phyloP scores from a whole-genome alignment of 1,140 invertebrate species.

The Caenorhabditis remanei region DNA sequence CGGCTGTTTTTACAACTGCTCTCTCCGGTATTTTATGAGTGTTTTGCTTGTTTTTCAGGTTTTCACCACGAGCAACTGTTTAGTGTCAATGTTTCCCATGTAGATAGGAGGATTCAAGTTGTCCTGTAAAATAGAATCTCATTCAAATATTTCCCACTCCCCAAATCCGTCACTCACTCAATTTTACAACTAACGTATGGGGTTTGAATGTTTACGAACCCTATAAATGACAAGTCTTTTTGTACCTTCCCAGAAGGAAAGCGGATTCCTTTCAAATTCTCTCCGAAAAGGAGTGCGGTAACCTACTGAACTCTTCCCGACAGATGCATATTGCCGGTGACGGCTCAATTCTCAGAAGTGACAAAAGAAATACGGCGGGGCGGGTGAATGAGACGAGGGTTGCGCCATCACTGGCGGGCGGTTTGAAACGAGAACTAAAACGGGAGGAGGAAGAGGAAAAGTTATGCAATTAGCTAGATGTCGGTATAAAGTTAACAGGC shows the following conservation, averaged over 20 bases:
- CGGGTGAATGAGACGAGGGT: neutral
- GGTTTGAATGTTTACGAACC: no score
- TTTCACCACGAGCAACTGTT: no score
- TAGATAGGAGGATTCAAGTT: neutral
- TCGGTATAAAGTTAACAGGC: no score
- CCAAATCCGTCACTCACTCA: no score
- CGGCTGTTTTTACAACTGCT: conserved; percentile 3
- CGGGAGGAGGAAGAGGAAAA: no score
- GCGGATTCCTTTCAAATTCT: neutral
- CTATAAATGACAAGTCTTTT: conserved; percentile 4
- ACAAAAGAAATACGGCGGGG: neutral
- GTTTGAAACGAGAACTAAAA: neutral
- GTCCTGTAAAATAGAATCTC: no score
- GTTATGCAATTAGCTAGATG: no score
- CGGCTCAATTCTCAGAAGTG: neutral
- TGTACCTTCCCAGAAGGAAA: neutral
- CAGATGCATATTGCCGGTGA: neutral
- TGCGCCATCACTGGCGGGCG: neutral
- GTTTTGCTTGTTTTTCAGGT: no score
- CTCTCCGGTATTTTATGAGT: no score
- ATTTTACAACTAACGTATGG: no score
- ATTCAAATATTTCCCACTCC: no score
- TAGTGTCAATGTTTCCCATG: no score
- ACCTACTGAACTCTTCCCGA: neutral
- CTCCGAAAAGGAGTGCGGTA: neutral